Conservation (phyloP, 2,113 vertebrate genomes). For the Seriola dumerili region DNA sequence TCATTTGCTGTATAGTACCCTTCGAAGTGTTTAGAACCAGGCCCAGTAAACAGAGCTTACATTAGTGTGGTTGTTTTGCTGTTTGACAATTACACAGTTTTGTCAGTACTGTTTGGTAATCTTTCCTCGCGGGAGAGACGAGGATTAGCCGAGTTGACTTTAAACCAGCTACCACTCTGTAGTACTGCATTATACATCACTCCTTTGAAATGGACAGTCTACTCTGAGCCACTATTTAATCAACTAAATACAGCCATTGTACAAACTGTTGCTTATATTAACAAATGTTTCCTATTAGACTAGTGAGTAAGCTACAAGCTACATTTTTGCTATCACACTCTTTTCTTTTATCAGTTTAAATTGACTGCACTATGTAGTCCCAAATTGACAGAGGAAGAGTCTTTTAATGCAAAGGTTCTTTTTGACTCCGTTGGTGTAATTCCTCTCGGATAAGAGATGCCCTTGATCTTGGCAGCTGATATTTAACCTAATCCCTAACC, state of each 20-base stretch:
- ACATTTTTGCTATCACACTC: not conserved
- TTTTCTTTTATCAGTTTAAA: slow-evolving; percentile 12
- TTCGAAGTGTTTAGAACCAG: not conserved
- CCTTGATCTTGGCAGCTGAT: slow-evolving; percentile 70
- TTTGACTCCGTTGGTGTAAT: slow-evolving; percentile 17
- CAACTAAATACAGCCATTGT: not conserved
- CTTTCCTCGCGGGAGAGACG: not conserved
- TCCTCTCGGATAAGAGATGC: slow-evolving; percentile 36
- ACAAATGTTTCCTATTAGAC: not conserved
- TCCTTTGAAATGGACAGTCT: not conserved
- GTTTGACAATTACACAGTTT: not conserved
- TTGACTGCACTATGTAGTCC: slow-evolving; percentile 23
- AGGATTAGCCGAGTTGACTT: slow-evolving; percentile 12
- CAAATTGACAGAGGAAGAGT: slow-evolving; percentile 9
- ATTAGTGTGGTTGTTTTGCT: slow-evolving; percentile 8
- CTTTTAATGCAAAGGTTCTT: slow-evolving; percentile 14
- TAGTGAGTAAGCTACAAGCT: not conserved
- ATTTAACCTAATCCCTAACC: slow-evolving; percentile 65
- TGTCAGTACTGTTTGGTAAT: slow-evolving; percentile 4
- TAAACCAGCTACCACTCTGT: not conserved
- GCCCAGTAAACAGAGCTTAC: not conserved
- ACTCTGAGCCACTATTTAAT: not conserved
- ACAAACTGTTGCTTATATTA: not conserved
- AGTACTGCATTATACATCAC: not conserved
- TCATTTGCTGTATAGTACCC: not conserved